phyloP scores from a whole-genome alignment of 2,113 vertebrate genomes.

The Coptodon rendalli region DNA sequence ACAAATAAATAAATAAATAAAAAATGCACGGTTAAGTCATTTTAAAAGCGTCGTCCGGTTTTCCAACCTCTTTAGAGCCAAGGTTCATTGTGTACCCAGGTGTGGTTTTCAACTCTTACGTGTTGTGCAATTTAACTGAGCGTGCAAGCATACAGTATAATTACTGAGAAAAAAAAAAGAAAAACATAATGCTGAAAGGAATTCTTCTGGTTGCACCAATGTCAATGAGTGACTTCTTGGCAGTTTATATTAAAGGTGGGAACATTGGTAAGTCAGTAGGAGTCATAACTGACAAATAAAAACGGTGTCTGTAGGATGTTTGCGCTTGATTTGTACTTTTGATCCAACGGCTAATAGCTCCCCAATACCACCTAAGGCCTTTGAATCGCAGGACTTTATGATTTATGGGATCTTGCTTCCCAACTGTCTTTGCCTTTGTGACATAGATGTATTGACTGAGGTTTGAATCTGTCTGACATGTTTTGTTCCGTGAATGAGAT shows the following conservation, averaged over 20 bases:
- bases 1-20: background rate
- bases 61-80: background rate
- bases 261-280: background rate
- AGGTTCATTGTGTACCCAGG: background rate
- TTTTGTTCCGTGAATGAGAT: background rate
- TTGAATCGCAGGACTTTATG: background rate
- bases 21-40: background rate
- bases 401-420: background rate
- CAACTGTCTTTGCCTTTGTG: background rate
- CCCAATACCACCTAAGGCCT: background rate
- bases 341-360: background rate
- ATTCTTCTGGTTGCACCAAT: background rate
- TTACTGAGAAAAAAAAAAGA: background rate
- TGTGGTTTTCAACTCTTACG: background rate
- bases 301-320: background rate
- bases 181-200: background rate
- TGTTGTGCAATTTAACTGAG: conserved; percentile 10
- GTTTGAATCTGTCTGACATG: background rate
- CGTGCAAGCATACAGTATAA: background rate
- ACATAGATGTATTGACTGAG: background rate
- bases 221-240: background rate
- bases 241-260: background rate
- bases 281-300: background rate
- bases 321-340: background rate
- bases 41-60: background rate